These are phyloP conservation scores for Fragum whitleyi DNA, from an alignment of 2,888 invertebrate genomes.

Conservation along the genomic window DNA sequence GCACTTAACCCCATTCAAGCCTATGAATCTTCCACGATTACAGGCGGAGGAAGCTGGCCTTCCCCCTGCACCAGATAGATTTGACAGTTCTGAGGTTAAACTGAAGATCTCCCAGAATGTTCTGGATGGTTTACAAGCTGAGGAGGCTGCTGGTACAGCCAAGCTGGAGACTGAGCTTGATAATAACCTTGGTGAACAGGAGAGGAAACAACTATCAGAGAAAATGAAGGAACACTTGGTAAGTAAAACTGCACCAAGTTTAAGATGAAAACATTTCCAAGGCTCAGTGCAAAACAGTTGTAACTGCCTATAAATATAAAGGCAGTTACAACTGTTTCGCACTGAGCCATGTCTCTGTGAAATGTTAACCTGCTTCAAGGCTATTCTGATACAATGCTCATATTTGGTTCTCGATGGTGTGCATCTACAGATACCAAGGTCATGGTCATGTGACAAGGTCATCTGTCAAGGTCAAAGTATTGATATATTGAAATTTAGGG, in stretches of 20 bases:
- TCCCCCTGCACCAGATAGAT: constrained; percentile 71
- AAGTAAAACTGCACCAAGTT: too few species aligned
- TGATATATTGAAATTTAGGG: too few species aligned
- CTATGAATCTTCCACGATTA: neutral
- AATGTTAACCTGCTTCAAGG: neutral
- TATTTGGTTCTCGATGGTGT: too few species aligned
- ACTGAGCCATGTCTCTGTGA: neutral
- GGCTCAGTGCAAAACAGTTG: too few species aligned
- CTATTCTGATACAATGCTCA: too few species aligned
- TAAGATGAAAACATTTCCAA: neutral
- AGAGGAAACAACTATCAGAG: constrained; percentile 73
- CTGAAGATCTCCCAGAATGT: constrained; percentile 75
- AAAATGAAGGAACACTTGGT: constrained; percentile 79
- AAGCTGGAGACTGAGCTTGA: constrained; percentile 73
- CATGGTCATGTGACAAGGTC: too few species aligned
- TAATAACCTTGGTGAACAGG: constrained; percentile 70
- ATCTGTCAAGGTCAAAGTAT: too few species aligned
- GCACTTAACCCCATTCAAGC: too few species aligned
- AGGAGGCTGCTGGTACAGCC: constrained; percentile 76
- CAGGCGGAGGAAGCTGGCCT: constrained; percentile 79
- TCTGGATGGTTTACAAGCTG: constrained; percentile 73
- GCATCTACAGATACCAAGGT: too few species aligned
- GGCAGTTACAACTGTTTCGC: too few species aligned
- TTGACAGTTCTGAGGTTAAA: constrained; percentile 72
- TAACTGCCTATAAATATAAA: too few species aligned